Conservation (phyloP, 2,888 invertebrate genomes). For the Aphidoletes aphidimyza region DNA sequence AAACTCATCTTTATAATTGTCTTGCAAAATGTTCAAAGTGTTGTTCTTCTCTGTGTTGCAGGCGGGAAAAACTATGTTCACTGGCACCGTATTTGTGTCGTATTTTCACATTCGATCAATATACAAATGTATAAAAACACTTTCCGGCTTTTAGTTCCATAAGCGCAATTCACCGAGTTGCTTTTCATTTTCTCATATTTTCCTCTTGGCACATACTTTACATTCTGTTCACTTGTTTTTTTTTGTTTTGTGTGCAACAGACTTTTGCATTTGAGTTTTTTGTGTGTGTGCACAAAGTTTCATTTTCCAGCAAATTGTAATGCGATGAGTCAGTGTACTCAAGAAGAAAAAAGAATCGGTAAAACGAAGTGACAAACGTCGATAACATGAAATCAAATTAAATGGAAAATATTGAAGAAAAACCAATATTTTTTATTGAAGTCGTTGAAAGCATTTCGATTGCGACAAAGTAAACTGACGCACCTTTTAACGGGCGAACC, state of each 20-base stretch:
- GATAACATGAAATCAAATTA: slow-evolving; percentile 21
- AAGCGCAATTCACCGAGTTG: slow-evolving; percentile 22
- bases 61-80: background rate
- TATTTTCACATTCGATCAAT: slow-evolving; percentile 36
- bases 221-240: background rate
- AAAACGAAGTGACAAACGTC: background rate
- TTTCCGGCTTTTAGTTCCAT: slow-evolving; percentile 33
- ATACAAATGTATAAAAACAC: slow-evolving; percentile 47
- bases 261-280: background rate
- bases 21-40: slow-evolving; percentile 15
- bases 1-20: slow-evolving; percentile 19
- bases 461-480: background rate
- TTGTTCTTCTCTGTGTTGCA: background rate
- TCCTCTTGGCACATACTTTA: background rate
- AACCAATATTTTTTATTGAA: slow-evolving; percentile 40
- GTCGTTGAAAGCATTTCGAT: slow-evolving; percentile 32
- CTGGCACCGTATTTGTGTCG: slow-evolving; percentile 25
- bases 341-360: background rate
- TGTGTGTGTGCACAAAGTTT: background rate
- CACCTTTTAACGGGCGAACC: background rate
- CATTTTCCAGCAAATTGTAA: background rate
- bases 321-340: background rate
- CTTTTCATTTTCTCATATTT: slow-evolving; percentile 1
- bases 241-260: background rate
- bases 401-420: slow-evolving; percentile 46